Evolutionary conservation across 2,113 vertebrate genomes (phyloP).

Genomic region (Hippopotamus amphibius): DNA sequence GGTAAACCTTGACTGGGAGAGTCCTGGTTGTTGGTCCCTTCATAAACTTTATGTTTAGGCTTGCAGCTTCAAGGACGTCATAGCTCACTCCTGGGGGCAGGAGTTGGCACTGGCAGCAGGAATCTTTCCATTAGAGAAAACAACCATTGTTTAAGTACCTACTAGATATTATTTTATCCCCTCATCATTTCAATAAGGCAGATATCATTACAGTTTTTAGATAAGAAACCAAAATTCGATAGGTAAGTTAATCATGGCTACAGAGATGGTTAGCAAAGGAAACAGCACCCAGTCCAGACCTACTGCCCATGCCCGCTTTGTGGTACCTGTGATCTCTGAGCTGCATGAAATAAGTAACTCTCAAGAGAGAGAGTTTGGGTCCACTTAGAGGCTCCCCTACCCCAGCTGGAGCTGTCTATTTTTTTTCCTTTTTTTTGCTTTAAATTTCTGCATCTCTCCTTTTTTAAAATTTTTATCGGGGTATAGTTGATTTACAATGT

Average conservation of each 20-base stretch:
- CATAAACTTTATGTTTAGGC: neutral
- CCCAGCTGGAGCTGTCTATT: too few species aligned
- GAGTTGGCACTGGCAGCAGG: neutral
- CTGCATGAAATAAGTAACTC: neutral
- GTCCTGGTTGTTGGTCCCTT: neutral
- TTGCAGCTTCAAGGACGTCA: neutral
- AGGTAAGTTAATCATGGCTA: neutral
- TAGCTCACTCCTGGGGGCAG: neutral
- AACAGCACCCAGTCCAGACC: neutral
- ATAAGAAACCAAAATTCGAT: neutral
- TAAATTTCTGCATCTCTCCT: too few species aligned
- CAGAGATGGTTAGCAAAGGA: neutral
- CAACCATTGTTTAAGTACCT: neutral
- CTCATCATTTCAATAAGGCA: neutral
- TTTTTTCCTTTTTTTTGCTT: too few species aligned
- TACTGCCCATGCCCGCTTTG: neutral
- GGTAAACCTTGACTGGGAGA: neutral
- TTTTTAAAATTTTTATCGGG: too few species aligned
- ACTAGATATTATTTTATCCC: neutral
- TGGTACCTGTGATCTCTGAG: neutral
- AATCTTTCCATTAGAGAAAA: neutral
- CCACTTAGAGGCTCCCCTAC: neutral
- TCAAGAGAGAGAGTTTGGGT: neutral
- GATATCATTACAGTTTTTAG: neutral
- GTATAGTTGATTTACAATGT: too few species aligned